Evolutionary conservation across 2,888 invertebrate species (phyloP).

Genomic region (Augiades crinisus): DNA sequence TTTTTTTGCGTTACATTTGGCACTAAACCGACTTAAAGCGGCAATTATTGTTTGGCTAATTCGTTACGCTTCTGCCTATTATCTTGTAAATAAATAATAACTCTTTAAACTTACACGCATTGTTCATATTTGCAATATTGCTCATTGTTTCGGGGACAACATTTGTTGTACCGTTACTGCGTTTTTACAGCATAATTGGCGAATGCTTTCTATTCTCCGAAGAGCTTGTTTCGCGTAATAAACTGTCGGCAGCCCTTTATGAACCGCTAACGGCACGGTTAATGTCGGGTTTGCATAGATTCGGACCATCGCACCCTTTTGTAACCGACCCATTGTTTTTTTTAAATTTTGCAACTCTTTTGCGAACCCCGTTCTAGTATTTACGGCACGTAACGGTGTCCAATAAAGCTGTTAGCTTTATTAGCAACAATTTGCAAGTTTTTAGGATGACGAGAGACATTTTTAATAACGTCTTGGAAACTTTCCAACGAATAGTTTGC

Average conservation of each 20-base stretch:
- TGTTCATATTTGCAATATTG: constrained; percentile 1
- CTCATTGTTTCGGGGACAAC: constrained; percentile 16
- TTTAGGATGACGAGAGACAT: constrained; percentile 8
- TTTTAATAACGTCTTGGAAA: constrained; percentile 14
- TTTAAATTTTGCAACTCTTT: constrained; percentile 50
- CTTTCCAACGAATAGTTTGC: constrained; percentile 16
- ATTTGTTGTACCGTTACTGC: constrained; percentile 33
- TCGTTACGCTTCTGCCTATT: constrained; percentile 14
- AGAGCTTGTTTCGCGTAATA: constrained; percentile 54
- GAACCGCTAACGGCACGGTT: constrained; percentile 43
- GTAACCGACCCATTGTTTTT: constrained; percentile 41
- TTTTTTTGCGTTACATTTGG: constrained; percentile 10
- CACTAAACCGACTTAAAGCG: constrained; percentile 3
- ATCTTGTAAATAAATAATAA: constrained; percentile 16
- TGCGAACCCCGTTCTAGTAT: constrained; percentile 39
- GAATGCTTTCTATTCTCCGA: constrained; percentile 36
- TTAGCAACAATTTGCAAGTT: constrained; percentile 32
- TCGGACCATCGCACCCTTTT: constrained; percentile 35
- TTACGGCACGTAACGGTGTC: constrained; percentile 35
- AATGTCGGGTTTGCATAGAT: constrained; percentile 39
- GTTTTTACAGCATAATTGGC: constrained; percentile 35
- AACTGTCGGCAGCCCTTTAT: constrained; percentile 48
- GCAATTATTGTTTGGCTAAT: constrained; percentile 15
- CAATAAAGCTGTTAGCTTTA: constrained; percentile 48
- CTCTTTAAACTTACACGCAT: constrained; percentile 10